These are phyloP conservation scores for Oncorhynchus tshawytscha DNA, from an alignment of 2,113 vertebrate species.

Conservation along the genomic window DNA sequence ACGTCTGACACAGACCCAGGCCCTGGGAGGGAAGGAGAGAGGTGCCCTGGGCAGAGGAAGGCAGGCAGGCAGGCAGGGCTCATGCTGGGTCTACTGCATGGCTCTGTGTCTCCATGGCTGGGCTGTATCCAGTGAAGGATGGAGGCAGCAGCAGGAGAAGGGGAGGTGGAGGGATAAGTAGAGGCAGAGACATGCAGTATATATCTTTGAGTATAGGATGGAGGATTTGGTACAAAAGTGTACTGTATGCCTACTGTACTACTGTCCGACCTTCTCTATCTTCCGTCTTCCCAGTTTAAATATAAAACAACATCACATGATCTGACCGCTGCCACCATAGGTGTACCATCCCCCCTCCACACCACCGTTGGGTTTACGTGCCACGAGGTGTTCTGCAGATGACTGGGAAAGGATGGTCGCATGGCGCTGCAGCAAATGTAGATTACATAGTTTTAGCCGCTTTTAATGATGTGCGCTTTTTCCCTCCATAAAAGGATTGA, in stretches of 20 bases:
- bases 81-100: slow-evolving; percentile 13
- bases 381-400: slow-evolving; percentile 62
- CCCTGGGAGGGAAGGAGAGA: slow-evolving; percentile 42
- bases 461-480: slow-evolving; percentile 50
- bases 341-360: slow-evolving; percentile 27
- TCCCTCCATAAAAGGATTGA: slow-evolving; percentile 6
- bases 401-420: slow-evolving; percentile 17
- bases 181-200: background rate
- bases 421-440: slow-evolving; percentile 54
- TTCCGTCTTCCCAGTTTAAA: slow-evolving; percentile 53
- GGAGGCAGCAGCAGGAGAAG: slow-evolving; percentile 35
- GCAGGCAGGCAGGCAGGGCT: slow-evolving; percentile 19
- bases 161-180: background rate
- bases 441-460: slow-evolving; percentile 36
- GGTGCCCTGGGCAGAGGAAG: slow-evolving; percentile 35
- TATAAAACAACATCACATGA: background rate
- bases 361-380: slow-evolving; percentile 15
- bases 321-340: slow-evolving; percentile 32
- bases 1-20: slow-evolving; percentile 81
- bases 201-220: slow-evolving; percentile 5
- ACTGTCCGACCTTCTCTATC: background rate
- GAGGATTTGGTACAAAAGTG: slow-evolving; percentile 34
- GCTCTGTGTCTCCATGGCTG: slow-evolving; percentile 4
- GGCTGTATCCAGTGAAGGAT: background rate
- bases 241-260: background rate